These are phyloP conservation scores for Sinotaia quadrata DNA, from an alignment of 2,888 invertebrate species.

Conservation along the genomic window DNA sequence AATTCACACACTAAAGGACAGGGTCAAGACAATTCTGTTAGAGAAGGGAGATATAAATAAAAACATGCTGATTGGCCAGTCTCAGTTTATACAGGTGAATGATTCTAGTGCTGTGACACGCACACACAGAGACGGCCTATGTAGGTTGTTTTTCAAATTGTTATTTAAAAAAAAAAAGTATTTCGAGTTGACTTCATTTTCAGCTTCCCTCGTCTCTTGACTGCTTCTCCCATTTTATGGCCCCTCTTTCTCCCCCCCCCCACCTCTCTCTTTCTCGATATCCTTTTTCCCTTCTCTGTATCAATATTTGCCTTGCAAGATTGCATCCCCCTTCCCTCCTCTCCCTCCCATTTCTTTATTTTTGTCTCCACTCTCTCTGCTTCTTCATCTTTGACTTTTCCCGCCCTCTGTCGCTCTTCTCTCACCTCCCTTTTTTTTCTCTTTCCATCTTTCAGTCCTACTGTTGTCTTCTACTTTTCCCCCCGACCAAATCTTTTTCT, in stretches of 20 bases:
- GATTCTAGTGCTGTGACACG: too few relatives aligned
- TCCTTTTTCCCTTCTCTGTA: background rate
- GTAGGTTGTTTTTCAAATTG: background rate
- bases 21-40: too few relatives aligned
- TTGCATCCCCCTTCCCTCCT: background rate
- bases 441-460: background rate
- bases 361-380: background rate
- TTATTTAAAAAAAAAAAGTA: background rate
- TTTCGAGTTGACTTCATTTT: background rate
- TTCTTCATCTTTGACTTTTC: background rate
- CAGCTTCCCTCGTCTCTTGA: too few relatives aligned
- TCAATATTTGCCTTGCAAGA: background rate
- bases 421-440: slow-evolving; percentile 3
- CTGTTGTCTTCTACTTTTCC: background rate
- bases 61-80: too few relatives aligned
- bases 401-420: background rate
- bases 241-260: background rate
- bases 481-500: too few relatives aligned
- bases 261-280: background rate
- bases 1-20: too few relatives aligned
- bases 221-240: too few relatives aligned
- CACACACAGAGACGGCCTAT: too few relatives aligned
- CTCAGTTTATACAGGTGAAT: too few relatives aligned
- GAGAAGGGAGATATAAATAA: too few relatives aligned
- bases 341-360: background rate